phyloP scores from a whole-genome alignment of 2,113 vertebrate genomes.

The Nothobranchius furzeri region DNA sequence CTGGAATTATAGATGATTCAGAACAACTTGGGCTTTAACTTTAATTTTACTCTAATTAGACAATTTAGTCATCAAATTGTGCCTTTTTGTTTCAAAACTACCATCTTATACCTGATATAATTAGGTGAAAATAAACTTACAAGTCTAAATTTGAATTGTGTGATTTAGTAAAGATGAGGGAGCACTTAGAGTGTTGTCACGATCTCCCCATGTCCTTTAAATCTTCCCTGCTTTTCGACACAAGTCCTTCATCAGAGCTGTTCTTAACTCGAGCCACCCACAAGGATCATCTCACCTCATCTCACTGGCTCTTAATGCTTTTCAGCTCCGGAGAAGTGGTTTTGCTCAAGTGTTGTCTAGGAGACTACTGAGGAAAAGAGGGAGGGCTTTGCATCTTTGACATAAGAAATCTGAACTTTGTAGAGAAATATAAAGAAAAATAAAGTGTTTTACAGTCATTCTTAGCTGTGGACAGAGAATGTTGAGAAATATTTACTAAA shows the following conservation, averaged over 20 bases:
- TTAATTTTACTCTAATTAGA: neutral
- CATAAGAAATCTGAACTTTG: slow-evolving; percentile 1
- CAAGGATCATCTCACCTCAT: slow-evolving; percentile 47
- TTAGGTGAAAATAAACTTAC: too few species aligned
- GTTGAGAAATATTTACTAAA: neutral
- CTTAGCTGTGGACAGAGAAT: neutral
- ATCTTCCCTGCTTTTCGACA: slow-evolving; percentile 18
- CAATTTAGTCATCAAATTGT: neutral
- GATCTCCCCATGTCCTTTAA: neutral
- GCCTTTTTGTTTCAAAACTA: neutral
- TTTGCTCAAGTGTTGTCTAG: slow-evolving; percentile 39
- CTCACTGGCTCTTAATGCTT: slow-evolving; percentile 42
- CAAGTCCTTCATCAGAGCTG: slow-evolving; percentile 11
- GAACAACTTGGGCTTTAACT: neutral
- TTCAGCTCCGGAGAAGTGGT: slow-evolving; percentile 27
- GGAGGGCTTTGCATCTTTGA: slow-evolving; percentile 12
- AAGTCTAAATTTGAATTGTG: neutral
- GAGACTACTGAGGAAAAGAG: slow-evolving; percentile 27
- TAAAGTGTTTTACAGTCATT: neutral
- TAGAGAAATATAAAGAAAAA: slow-evolving; percentile 1
- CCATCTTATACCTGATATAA: neutral
- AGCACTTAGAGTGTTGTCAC: slow-evolving; percentile 14
- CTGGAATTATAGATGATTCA: neutral
- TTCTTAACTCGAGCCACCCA: slow-evolving; percentile 45
- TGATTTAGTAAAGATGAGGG: neutral